Evolutionary conservation across 2,888 invertebrate species (phyloP).

Genomic region (Hypsopygia costalis): DNA sequence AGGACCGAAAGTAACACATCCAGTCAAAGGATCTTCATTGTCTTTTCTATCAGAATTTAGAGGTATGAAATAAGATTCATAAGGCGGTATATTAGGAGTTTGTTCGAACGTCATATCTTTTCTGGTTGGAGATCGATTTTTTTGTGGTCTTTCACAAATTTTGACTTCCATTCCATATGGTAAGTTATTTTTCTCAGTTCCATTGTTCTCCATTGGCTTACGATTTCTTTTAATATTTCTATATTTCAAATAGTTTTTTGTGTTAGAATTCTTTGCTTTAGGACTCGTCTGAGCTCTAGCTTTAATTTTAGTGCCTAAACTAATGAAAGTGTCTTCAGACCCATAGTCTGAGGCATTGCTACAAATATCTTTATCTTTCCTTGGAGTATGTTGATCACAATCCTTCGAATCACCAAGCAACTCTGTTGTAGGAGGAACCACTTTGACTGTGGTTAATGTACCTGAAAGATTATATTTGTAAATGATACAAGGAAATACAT

Average conservation of each 20-base stretch:
- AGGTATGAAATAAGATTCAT: slow-evolving; percentile 62
- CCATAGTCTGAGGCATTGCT: slow-evolving; percentile 72
- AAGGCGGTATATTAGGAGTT: slow-evolving; percentile 39
- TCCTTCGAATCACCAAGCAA: slow-evolving; percentile 37
- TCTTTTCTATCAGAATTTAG: slow-evolving; percentile 40
- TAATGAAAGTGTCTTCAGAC: slow-evolving; percentile 73
- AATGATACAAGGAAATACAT: too few species aligned
- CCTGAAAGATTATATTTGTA: too few species aligned
- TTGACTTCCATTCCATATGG: slow-evolving; percentile 63
- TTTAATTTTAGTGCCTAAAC: slow-evolving; percentile 74
- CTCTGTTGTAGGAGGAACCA: slow-evolving; percentile 61
- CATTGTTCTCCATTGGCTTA: slow-evolving; percentile 46
- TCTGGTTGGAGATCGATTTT: slow-evolving; percentile 43
- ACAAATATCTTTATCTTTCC: slow-evolving; percentile 48
- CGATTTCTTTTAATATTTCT: slow-evolving; percentile 53
- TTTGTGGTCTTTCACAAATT: slow-evolving; percentile 46
- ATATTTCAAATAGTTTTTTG: slow-evolving; percentile 56
- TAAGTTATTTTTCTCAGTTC: slow-evolving; percentile 32
- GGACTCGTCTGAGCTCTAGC: slow-evolving; percentile 64
- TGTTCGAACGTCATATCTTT: slow-evolving; percentile 40
- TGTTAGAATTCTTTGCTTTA: slow-evolving; percentile 47
- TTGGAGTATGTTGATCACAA: slow-evolving; percentile 27
- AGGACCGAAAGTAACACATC: slow-evolving; percentile 47
- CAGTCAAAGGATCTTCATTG: slow-evolving; percentile 31
- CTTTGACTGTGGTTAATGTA: slow-evolving; percentile 48